Evolutionary conservation across 2,888 invertebrate species (phyloP), one percentile per base, ranked within the genome.

Genomic region (Melieria picta): DNA sequence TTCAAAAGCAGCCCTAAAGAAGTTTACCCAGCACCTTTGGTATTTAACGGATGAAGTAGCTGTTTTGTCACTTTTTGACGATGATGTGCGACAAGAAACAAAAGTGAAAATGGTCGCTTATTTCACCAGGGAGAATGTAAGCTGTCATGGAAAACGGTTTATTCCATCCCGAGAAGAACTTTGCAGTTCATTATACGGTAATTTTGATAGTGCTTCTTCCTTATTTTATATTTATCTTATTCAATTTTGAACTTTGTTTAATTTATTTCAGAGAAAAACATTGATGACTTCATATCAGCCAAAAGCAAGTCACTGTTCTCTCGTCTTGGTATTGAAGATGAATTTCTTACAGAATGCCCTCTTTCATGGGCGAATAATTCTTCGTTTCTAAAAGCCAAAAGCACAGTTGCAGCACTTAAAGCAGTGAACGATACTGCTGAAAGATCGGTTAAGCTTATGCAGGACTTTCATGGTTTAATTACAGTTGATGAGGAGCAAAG

Each of bases 401-500:
- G 45, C 11, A 62, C 13, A 46, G 30, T 47, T 62, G 5, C 4
- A 16, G 16, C 16, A 16, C 16, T 16, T 16, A 65, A 45, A 55
- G 65, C 60, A n/a, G 65, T 71, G 9, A 65, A 71, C n/a, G 61
- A 60, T n/a, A 52, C 42, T 52, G 65, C 65, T 30, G 65, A 71
- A 65, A 71, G 60, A 60, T 45, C 65, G 42, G 60, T 71, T 60
- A 65, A 71, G 30, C 55, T 71, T 7, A 52, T 65, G 61, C 65
- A 71, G 58, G 58, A 57, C 13, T 60, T 70, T 60, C 64, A 64
- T 57, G 56, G 65, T 55, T 65, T 65, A 7, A 66, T 66, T 6
- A 63, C 63, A 4, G 71, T 50, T n/a, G 67, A 60, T 11, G 60
- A 67, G 50, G 67, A 67, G 42, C 67, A 60, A 60, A 58, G 60